Evolutionary conservation across 1,140 invertebrate species (phyloP), one percentile per base, ranked within the genome.

Genomic region (Zelostemma sp.): DNA sequence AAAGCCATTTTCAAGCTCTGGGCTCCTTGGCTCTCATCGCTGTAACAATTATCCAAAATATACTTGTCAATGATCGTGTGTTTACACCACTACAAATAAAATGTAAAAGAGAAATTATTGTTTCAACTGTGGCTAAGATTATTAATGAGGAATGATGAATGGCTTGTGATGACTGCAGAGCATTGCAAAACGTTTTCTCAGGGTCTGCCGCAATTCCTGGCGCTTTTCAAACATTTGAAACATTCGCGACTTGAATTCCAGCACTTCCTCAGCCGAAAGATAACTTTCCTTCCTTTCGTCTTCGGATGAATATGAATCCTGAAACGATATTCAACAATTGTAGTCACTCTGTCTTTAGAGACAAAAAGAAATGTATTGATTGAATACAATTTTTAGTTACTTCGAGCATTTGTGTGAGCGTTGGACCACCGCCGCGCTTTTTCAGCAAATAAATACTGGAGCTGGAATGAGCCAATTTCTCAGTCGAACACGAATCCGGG

Each of bases 221-320:
- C 95, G 90, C 86, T 95, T 90, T 73, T 93, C 90, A 62, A 89
- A 89, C 70, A 95, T 88, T 77, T 93, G 90, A 68, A 82, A 85
- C 80, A 91, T 89, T 70, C 91, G 90, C 28, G 91, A 91, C 85
- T 92, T 92, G 76, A 94, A 95, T 82, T 90, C 88, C 81, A 91
- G 85, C 41, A 96, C 92, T 81, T 96, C 95, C 85, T 96, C 94
- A 68, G 91, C 89, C 49, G 94, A 93, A 87, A 96, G 96, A 86
- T 91, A 93, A 88, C 90, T 91, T 72, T 89, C 85, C 45, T 83
- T 87, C 63, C 89, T 89, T 72, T 91, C 88, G 65, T 93, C 92
- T 68, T 94, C 93, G 59, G 92, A 93, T 73, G 90, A 89, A 81
- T 85, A 80, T 11, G 87, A 88, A 74, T 90, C 87, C 88, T 90